Evolutionary conservation across 2,888 invertebrate genomes (phyloP), one percentile per base, ranked within the genome.

Genomic region (Cryptus viduatorius): DNA sequence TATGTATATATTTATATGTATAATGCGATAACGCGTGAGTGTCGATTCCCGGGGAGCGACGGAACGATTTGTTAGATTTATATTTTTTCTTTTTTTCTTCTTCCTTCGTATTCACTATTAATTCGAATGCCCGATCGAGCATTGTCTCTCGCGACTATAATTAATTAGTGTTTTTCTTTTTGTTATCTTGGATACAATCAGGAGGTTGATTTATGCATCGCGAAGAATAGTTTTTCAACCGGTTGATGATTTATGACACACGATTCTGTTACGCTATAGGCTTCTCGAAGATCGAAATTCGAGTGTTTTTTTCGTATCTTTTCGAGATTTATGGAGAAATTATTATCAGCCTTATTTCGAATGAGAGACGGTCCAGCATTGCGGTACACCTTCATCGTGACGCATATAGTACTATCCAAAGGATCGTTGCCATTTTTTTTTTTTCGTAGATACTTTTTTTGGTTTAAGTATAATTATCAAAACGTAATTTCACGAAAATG

Each of bases 111-210:
- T 71, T 69, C 59, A 61, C 37, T 79, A 44, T 29, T 56, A 73
- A 79, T 75, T 56, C 64, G 67, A 79, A 68, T 44, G 79, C 53
- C 75, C 68, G 37, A 76, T 31, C 81, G 61, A 76, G 76, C 81
- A 82, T 69, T 81, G 76, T 76, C 64, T 53, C 59, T n/a, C 69
- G 61, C 64, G 68, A 65, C 75, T 76, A 76, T 53, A 69, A 71
- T 76, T 71, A 76, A 69, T 75, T 68, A 59, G 48, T 59, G 48
- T 44, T 64, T 68, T 19, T 48, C 7, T 48, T n/a, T 68, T 69
- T 14, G 67, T 81, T 19, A 37, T 46, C 61, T 31, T 8, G 19
- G 5, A 56, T 46, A n/a, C 31, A 59, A 44, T 46, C 37, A n/a
- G 56, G 37, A 31, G 53, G 37, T 68, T 19, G 29, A 14, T 67